These are phyloP conservation scores for Hyperoplus immaculatus DNA, from an alignment of 2,797 vertebrate species.

Conservation along the genomic window DNA sequence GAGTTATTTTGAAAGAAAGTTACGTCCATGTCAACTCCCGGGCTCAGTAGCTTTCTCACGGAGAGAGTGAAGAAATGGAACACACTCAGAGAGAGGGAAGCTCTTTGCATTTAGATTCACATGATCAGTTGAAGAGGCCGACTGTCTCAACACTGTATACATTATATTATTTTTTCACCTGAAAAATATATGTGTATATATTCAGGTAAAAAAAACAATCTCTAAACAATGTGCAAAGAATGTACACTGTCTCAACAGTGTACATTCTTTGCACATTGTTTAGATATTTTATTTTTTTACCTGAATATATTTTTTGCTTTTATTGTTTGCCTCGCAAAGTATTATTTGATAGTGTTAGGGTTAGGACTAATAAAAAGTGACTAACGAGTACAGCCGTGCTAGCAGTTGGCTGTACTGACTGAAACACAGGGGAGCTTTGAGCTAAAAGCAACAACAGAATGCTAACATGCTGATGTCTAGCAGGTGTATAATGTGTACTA, in stretches of 20 bases:
- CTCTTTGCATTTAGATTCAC: constrained; percentile 13
- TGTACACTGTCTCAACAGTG: too few relatives aligned
- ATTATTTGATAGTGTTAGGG: too few relatives aligned
- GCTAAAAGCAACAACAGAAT: too few relatives aligned
- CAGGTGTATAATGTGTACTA: neutral
- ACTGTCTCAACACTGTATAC: too few relatives aligned
- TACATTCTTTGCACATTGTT: neutral
- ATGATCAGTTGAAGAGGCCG: constrained; percentile 6
- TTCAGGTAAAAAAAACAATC: too few relatives aligned
- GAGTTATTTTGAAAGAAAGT: too few relatives aligned
- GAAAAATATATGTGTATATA: too few relatives aligned
- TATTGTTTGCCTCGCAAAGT: too few relatives aligned
- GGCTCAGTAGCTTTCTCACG: neutral
- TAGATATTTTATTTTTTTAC: constrained; percentile 22
- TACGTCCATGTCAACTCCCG: too few relatives aligned
- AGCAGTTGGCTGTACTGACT: neutral
- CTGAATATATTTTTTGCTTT: neutral
- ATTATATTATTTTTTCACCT: too few relatives aligned
- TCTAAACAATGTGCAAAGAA: too few relatives aligned
- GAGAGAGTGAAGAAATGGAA: constrained; percentile 1
- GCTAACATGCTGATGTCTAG: neutral
- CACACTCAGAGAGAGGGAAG: neutral
- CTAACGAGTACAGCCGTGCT: neutral
- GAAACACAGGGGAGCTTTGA: neutral
- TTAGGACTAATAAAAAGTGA: neutral